These are phyloP conservation scores for Cuculus canorus DNA, from an alignment of 2,797 vertebrate species.

Conservation along the genomic window DNA sequence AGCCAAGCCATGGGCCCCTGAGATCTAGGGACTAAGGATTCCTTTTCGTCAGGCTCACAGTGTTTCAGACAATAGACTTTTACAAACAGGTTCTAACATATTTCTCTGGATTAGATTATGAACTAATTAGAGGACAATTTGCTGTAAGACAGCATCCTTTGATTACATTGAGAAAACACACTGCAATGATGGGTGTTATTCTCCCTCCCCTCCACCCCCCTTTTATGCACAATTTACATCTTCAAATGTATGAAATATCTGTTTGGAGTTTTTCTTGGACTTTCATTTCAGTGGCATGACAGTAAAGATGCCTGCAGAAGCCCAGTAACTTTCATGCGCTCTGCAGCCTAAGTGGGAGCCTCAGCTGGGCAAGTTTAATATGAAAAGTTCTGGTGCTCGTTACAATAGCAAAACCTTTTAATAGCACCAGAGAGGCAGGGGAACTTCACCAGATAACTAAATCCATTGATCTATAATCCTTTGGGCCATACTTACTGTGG, in stretches of 20 bases:
- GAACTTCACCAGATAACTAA: slow-evolving; percentile 75
- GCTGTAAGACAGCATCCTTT: not conserved
- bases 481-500: slow-evolving; percentile 71
- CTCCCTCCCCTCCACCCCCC: fast-evolving
- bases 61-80: not conserved
- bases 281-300: not conserved
- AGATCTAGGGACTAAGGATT: not conserved
- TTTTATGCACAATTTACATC: not conserved
- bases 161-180: not conserved
- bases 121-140: slow-evolving; percentile 22
- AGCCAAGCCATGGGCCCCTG: fast-evolving
- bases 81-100: not conserved
- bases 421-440: slow-evolving; percentile 67
- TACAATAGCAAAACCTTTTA: slow-evolving; percentile 76
- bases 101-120: slow-evolving; percentile 40
- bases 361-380: slow-evolving; percentile 27
- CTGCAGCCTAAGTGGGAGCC: slow-evolving; percentile 1
- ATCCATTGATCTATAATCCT: slow-evolving; percentile 73
- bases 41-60: not conserved
- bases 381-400: slow-evolving; percentile 44
- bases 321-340: not conserved
- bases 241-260: not conserved
- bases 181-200: not conserved
- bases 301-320: not conserved
- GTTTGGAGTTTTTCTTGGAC: not conserved